phyloP scores from a whole-genome alignment of 2,113 vertebrate species.

The Zeus faber region DNA sequence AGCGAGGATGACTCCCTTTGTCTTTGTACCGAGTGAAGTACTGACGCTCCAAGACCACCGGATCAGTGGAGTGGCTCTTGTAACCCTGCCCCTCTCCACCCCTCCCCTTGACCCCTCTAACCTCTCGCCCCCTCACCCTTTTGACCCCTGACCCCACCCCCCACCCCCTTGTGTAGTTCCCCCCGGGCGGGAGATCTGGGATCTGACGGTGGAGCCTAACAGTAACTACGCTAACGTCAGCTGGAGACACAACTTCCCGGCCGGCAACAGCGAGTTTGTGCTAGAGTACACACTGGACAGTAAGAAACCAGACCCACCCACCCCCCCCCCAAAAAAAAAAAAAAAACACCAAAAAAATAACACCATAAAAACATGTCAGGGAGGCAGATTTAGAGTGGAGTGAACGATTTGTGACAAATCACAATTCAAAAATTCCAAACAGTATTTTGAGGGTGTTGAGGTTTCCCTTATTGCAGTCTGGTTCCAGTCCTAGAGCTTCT shows the following conservation, averaged over 20 bases:
- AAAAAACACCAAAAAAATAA: background rate
- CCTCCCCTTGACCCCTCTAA: too few species aligned
- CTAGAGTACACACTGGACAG: conserved; percentile 95
- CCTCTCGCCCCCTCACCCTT: conserved; percentile 37
- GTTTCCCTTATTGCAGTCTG: too few species aligned
- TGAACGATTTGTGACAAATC: too few species aligned
- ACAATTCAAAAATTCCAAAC: too few species aligned
- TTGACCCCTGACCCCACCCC: conserved; percentile 70
- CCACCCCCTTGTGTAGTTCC: conserved; percentile 81
- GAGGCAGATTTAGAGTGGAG: too few species aligned
- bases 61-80: conserved; percentile 27
- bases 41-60: background rate
- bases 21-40: background rate
- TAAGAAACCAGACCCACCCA: conserved; percentile 81
- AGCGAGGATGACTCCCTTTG: too few species aligned
- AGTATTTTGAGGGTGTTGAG: too few species aligned
- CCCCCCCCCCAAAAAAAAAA: background rate
- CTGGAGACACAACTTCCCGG: conserved; percentile 95
- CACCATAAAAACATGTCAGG: background rate
- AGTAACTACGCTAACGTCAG: conserved; percentile 98
- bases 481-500: too few species aligned
- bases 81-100: conserved; percentile 40
- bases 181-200: conserved; percentile 85
- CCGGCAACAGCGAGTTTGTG: conserved; percentile 91
- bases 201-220: conserved; percentile 93